Evolutionary conservation across 2,113 vertebrate species (phyloP), one percentile per base, ranked within the genome.

Genomic region (Pedionomus torquatus): DNA sequence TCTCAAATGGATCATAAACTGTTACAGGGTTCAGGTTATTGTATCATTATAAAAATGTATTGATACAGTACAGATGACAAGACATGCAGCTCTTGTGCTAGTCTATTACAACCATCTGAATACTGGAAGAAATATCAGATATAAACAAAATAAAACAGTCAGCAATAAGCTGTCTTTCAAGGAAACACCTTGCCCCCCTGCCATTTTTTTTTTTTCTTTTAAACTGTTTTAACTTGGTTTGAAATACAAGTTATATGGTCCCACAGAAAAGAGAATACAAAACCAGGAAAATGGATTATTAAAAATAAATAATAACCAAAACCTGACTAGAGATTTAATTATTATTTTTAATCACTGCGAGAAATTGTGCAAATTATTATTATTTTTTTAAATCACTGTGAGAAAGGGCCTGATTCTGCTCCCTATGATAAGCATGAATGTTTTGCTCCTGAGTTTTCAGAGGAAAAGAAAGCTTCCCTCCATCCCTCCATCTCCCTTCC

Each of bases 21-120:
- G 95, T 97, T 98, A 96, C 95, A 98, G 96, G 93, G 97, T 98
- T 97, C 97, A 96, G 97, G 96, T 98, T 98, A 98, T 97, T 98
- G 95, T 97, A 97, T 98, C 97, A 98, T 98, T 98, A 98, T 97
- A 95, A 98, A 98, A 98, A 98, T 24, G 84, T 98, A 98, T 97
- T 97, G 98, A 98, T 97, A 97, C 94, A 86, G 95, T 91, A 87
- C 90, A 91, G 94, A 98, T 95, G 97, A 97, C 96, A 98, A 98
- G 97, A 97, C 48, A 72, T 76, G 95, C 74, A 93, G 89, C 87
- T 84, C 80, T 92, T 91, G 69, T 81, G 89, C 80, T 65, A 89
- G 84, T 95, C 92, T 95, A 83, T 87, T 78, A 71, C 90, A 87
- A 64, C 87, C 72, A 93, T 87, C 87, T 95, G 95, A 94, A 85